Conservation (phyloP, 1,140 invertebrate genomes). For the Zaprionus ghesquierei region DNA sequence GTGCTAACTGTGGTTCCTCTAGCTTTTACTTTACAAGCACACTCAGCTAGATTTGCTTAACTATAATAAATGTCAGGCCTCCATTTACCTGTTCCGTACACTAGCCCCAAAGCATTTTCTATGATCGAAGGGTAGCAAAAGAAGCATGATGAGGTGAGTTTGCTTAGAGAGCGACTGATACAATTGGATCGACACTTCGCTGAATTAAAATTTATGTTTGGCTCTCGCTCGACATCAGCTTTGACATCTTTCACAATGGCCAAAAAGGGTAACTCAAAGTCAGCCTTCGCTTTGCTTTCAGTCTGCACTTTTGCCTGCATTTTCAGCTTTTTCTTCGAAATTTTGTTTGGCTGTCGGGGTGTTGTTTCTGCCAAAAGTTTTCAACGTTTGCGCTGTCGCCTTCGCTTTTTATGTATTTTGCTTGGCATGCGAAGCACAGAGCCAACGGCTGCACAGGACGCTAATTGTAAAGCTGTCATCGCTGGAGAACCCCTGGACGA, state of each 20-base stretch:
- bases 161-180: background rate
- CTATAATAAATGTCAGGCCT: no score
- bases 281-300: background rate
- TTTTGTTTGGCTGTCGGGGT: constrained; percentile 13
- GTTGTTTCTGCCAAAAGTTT: constrained; percentile 2
- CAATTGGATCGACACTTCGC: background rate
- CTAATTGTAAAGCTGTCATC: constrained; percentile 25
- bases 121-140: no score
- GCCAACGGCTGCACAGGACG: constrained; percentile 7
- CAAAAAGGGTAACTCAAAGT: background rate
- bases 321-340: background rate
- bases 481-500: background rate
- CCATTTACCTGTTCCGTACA: no score
- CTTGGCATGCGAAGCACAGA: background rate
- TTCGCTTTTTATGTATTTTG: background rate
- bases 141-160: background rate
- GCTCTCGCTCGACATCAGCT: background rate
- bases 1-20: no score
- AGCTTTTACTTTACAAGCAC: no score
- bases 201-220: background rate
- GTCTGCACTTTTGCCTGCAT: background rate
- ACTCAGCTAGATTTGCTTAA: no score
- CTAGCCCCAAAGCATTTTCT: no score
- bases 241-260: background rate
- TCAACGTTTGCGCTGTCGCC: background rate